Evolutionary conservation across 1,140 invertebrate species (phyloP).

Genomic region (Apis mellifera): DNA sequence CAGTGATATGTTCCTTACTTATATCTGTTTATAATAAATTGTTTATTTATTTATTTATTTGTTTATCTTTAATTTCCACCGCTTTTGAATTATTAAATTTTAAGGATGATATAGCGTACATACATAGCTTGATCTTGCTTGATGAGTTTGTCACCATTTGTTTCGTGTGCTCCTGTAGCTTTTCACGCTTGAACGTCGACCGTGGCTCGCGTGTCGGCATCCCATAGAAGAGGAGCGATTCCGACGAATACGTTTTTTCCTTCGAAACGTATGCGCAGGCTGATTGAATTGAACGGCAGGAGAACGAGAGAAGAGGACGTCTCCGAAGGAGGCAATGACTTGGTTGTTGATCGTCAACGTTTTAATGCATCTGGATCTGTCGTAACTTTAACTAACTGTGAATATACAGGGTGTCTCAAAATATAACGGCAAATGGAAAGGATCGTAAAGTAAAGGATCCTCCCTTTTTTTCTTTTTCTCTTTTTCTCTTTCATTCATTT

Average conservation of each 20-base stretch:
- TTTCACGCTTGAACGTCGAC: conserved; percentile 15
- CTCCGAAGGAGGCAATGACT: conserved; percentile 15
- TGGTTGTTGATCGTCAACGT: conserved; percentile 10
- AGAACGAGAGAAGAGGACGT: conserved; percentile 4
- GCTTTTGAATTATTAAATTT: background rate
- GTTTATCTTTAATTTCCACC: background rate
- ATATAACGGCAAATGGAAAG: background rate
- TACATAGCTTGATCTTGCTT: background rate
- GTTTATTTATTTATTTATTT: too few species aligned
- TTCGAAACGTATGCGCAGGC: background rate
- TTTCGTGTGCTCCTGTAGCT: conserved; percentile 9
- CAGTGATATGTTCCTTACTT: background rate
- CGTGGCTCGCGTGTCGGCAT: conserved; percentile 26
- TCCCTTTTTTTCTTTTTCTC: background rate
- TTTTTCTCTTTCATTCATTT: background rate
- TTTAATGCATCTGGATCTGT: background rate
- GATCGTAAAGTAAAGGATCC: background rate
- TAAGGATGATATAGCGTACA: background rate
- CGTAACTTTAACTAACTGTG: background rate
- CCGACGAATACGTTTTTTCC: background rate
- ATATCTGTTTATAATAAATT: background rate
- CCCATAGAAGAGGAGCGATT: conserved; percentile 48
- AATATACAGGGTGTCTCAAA: conserved; percentile 5
- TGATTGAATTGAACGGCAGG: conserved; percentile 9
- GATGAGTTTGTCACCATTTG: background rate